Percentiles rank a stretch among this genome's conserved stretches.
phyloP scores from a whole-genome alignment of 2,113 vertebrate genomes.

The Natator depressus region DNA sequence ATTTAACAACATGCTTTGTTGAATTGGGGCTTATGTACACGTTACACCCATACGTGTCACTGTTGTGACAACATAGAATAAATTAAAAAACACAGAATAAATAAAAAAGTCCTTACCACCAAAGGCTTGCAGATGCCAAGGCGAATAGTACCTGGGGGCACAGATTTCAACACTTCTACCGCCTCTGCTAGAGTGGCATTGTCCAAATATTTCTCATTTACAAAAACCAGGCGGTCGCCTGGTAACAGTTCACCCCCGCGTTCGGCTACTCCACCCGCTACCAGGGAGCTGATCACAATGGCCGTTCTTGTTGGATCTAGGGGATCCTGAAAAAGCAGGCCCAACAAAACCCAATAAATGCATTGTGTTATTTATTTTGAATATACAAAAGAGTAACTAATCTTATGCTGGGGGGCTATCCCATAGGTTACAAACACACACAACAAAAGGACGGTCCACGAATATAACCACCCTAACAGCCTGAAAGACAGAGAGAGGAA shows the following conservation, averaged over 20 bases:
- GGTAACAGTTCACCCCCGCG: slow-evolving; percentile 83
- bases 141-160: slow-evolving; percentile 82
- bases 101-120: slow-evolving; percentile 79
- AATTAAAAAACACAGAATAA: background rate
- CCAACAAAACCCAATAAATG: slow-evolving; percentile 40
- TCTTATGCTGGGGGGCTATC: background rate
- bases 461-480: background rate
- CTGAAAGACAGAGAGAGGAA: background rate
- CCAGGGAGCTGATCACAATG: slow-evolving; percentile 94
- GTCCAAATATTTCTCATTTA: slow-evolving; percentile 87
- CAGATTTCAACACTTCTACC: slow-evolving; percentile 91
- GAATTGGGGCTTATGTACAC: background rate
- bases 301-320: slow-evolving; percentile 88
- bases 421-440: background rate
- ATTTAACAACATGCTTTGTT: background rate
- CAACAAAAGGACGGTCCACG: background rate
- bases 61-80: background rate
- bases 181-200: slow-evolving; percentile 83
- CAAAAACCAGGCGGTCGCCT: slow-evolving; percentile 92
- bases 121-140: slow-evolving; percentile 94
- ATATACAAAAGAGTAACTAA: background rate
- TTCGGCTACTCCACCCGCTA: slow-evolving; percentile 87
- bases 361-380: background rate
- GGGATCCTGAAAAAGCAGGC: slow-evolving; percentile 88
- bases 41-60: accelerated